Evolutionary conservation across 2,113 vertebrate species (phyloP).

Genomic region (Calidris pugnax): DNA sequence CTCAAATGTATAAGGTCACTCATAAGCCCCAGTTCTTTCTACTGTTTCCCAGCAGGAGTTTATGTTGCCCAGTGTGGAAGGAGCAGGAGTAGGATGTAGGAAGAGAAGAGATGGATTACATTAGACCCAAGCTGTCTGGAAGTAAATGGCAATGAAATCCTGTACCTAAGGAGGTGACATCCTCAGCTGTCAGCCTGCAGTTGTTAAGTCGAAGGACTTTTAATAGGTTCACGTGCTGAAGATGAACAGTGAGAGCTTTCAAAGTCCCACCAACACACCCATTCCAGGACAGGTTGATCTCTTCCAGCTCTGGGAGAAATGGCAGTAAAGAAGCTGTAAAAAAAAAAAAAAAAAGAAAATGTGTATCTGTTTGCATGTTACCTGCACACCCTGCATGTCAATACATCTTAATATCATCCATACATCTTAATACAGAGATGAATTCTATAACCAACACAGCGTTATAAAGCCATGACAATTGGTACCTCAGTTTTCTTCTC

Average conservation of each 20-base stretch:
- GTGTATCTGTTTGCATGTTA: background rate
- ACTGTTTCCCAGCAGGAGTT: background rate
- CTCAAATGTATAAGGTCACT: background rate
- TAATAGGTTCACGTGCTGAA: constrained; percentile 76
- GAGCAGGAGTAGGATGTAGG: background rate
- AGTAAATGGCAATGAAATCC: background rate
- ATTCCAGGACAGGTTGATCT: constrained; percentile 90
- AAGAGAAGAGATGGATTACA: constrained; percentile 2
- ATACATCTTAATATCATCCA: background rate
- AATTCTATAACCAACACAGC: background rate
- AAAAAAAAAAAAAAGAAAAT: background rate
- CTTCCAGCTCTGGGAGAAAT: constrained; percentile 81
- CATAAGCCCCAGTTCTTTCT: background rate
- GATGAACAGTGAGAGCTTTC: constrained; percentile 72
- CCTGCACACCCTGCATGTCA: background rate
- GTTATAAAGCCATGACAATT: background rate
- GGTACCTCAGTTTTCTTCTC: background rate
- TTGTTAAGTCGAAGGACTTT: constrained; percentile 80
- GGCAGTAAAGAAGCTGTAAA: constrained; percentile 64
- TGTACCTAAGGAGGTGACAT: constrained; percentile 81
- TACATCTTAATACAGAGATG: background rate
- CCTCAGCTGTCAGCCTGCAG: constrained; percentile 81
- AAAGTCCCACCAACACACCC: constrained; percentile 81
- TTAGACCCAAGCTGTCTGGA: background rate
- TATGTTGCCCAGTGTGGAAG: background rate